Percentiles rank a stretch among this genome's conserved stretches.
These are phyloP conservation scores for Parauchenoglanis ngamensis DNA, from an alignment of 2,797 vertebrate species.

Conservation along the genomic window DNA sequence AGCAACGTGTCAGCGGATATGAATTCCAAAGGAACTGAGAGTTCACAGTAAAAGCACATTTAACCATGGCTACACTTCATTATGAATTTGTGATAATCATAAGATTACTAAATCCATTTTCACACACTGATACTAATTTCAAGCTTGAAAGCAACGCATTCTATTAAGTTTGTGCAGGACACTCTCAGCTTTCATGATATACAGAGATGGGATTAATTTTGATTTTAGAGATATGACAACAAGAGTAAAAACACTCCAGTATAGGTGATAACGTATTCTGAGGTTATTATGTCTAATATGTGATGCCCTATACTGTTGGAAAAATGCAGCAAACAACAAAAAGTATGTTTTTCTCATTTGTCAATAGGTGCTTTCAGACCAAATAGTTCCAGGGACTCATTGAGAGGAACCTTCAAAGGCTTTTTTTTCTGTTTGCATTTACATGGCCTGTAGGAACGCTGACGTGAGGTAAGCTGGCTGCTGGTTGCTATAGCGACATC, in stretches of 20 bases:
- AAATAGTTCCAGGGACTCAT: too few species aligned
- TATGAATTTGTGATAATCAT: not conserved
- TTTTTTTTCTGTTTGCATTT: too few species aligned
- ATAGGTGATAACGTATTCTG: too few species aligned
- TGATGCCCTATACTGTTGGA: too few species aligned
- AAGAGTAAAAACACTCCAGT: not conserved
- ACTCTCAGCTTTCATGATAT: not conserved
- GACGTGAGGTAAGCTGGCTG: too few species aligned
- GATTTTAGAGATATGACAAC: not conserved
- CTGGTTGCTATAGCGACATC: too few species aligned
- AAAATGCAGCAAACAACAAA: too few species aligned
- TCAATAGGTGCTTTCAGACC: not conserved
- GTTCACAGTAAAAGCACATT: not conserved
- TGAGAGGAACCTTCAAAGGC: too few species aligned
- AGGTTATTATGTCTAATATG: too few species aligned
- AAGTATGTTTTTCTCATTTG: not conserved
- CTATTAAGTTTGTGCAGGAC: not conserved
- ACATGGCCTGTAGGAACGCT: too few species aligned
- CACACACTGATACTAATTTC: not conserved
- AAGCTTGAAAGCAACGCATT: not conserved
- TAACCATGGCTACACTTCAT: not conserved
- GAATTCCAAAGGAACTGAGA: not conserved
- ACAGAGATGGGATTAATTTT: not conserved
- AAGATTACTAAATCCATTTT: not conserved
- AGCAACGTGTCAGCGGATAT: not conserved